Conservation (phyloP, 2,797 vertebrate genomes). For the Acridotheres tristis region DNA sequence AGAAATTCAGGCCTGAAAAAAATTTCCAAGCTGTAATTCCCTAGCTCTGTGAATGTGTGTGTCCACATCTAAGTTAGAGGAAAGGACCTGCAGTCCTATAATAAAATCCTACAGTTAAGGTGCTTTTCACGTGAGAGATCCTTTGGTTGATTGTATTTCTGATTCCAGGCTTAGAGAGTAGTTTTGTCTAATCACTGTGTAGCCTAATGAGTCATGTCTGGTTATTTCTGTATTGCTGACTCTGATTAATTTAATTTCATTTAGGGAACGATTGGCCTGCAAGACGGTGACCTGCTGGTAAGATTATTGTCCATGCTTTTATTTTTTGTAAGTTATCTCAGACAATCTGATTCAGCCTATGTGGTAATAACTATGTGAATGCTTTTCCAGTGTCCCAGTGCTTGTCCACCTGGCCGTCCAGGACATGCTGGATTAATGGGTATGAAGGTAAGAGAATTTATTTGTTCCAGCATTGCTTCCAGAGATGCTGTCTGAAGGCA, state of each 20-base stretch:
- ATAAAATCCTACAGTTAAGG: background rate
- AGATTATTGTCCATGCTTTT: constrained; percentile 31
- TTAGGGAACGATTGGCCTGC: constrained; percentile 80
- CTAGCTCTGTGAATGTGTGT: no score
- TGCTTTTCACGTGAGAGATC: background rate
- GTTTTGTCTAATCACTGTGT: background rate
- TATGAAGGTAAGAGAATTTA: constrained; percentile 88
- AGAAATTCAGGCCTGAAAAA: no score
- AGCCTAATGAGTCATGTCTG: background rate
- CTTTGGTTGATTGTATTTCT: background rate
- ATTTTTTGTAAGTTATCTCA: background rate
- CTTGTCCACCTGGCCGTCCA: constrained; percentile 87
- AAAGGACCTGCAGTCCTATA: background rate
- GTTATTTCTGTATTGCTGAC: background rate
- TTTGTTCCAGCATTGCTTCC: background rate
- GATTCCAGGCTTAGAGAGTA: background rate
- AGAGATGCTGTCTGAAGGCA: background rate
- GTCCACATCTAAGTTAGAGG: background rate
- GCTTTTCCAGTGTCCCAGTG: constrained; percentile 87
- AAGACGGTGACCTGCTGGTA: constrained; percentile 81
- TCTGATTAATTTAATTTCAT: constrained; percentile 46
- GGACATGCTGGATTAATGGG: constrained; percentile 94
- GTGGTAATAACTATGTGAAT: background rate
- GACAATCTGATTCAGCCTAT: background rate
- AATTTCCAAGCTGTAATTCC: no score